Conservation (phyloP, 2,113 vertebrate species). For the Paralichthys olivaceus region DNA sequence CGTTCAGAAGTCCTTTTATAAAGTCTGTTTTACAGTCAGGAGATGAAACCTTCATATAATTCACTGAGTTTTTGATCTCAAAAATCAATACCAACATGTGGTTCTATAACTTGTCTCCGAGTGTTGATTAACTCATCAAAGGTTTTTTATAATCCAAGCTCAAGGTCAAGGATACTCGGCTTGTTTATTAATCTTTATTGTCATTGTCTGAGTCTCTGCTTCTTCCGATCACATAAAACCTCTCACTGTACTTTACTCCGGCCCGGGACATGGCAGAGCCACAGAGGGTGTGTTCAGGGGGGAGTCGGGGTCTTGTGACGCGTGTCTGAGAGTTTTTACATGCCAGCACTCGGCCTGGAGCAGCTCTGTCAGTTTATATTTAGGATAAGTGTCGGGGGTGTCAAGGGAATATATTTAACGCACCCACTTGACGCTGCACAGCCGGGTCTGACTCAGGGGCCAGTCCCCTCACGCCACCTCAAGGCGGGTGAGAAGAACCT, state of each 20-base stretch:
- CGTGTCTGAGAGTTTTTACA: constrained; percentile 61
- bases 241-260: constrained; percentile 16
- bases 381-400: constrained; percentile 66
- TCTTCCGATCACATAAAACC: not conserved
- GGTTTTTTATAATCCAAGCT: not conserved
- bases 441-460: constrained; percentile 44
- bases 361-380: constrained; percentile 71
- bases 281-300: constrained; percentile 19
- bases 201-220: not conserved
- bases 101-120: too few species aligned
- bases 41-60: too few species aligned
- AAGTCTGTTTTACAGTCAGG: too few species aligned
- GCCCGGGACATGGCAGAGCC: not conserved
- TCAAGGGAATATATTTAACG: constrained; percentile 67
- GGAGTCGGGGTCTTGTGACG: constrained; percentile 66
- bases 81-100: too few species aligned
- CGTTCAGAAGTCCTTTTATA: too few species aligned
- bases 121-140: not conserved
- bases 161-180: not conserved
- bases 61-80: too few species aligned
- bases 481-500: constrained; percentile 51
- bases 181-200: not conserved
- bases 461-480: constrained; percentile 26
- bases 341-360: constrained; percentile 54
- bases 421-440: constrained; percentile 18